Base-by-base conservation (phyloP, 30 jellyfish, hydroid and myxozoan genomes). In the Aurelia aurita region DNA sequence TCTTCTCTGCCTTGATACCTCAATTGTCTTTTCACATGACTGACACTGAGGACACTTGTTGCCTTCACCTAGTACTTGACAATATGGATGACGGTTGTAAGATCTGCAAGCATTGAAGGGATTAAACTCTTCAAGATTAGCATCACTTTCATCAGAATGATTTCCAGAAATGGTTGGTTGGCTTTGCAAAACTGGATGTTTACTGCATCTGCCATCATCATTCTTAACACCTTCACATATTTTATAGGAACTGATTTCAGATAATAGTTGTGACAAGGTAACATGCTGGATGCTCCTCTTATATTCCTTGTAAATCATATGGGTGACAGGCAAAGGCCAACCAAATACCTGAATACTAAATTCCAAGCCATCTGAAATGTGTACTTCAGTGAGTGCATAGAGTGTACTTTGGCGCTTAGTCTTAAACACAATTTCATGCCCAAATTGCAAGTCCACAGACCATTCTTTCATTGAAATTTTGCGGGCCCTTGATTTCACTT, bases 31-130 rank as follows among this genome's bases (percentile, higher is more conserved):
- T 69, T 69, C 66, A 27, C 28, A 44, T 16, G 66, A 25, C 7
- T 69, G 66, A 69, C 82, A 69, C 39, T 69, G 82, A 16, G 61
- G 61, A 35, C 82, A 28, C 65, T 69, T 27, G 6, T 53, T 53
- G 25, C 64, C 20, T 8, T 53, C 25, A 20, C 3, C 25, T 20
- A 53, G 64, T 2, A 20, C 64, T 14, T 53, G 20, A 8, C 25
- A 53, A 1, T 53, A 53, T 1, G 64, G 64, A 14, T 53, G 64
- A 8, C 8, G 64, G 25, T 14, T 2, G 25, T 53, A 53, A 14
- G 25, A 14, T 53, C 25, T 53, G 25, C 25, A 20, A 2, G 64
- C 6, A 14, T 16, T 20, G 25, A 53, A 53, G 2, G 64, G 64
- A 8, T 53, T 53, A 8, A 14, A 14, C 6, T 53, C 64, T 53